These are phyloP conservation scores for Lacerta viridis DNA, from an alignment of 2,797 vertebrate genomes.

Conservation along the genomic window DNA sequence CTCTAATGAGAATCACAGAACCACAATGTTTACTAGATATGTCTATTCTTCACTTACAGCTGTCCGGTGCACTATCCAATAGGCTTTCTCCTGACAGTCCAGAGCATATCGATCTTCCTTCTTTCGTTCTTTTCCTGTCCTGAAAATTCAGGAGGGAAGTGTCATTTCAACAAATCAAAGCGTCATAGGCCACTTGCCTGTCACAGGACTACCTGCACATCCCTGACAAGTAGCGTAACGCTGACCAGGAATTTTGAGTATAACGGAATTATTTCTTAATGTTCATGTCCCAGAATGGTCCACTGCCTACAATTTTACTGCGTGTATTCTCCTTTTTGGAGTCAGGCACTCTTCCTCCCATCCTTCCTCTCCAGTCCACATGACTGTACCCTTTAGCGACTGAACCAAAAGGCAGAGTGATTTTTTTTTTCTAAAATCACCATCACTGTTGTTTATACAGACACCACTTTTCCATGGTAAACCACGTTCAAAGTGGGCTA, in stretches of 20 bases:
- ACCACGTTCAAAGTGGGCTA: no score
- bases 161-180: constrained; percentile 4
- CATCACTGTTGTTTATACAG: no score
- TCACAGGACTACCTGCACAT: neutral
- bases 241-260: neutral
- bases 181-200: accelerated
- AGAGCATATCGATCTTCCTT: constrained; percentile 92
- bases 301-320: neutral
- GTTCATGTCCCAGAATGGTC: neutral
- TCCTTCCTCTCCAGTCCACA: neutral
- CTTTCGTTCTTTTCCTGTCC: constrained; percentile 89
- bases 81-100: constrained; percentile 96
- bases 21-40: neutral
- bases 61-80: constrained; percentile 93
- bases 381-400: neutral
- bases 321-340: neutral
- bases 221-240: neutral
- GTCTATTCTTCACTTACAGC: constrained; percentile 84
- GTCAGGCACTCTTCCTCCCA: neutral
- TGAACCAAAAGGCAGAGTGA: neutral
- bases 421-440: neutral
- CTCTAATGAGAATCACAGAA: neutral
- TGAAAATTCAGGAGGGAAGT: constrained; percentile 72
- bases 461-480: no score
- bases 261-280: neutral